These are phyloP conservation scores for Acipenser oxyrinchus DNA, from an alignment of 2,797 vertebrate genomes.

Conservation along the genomic window DNA sequence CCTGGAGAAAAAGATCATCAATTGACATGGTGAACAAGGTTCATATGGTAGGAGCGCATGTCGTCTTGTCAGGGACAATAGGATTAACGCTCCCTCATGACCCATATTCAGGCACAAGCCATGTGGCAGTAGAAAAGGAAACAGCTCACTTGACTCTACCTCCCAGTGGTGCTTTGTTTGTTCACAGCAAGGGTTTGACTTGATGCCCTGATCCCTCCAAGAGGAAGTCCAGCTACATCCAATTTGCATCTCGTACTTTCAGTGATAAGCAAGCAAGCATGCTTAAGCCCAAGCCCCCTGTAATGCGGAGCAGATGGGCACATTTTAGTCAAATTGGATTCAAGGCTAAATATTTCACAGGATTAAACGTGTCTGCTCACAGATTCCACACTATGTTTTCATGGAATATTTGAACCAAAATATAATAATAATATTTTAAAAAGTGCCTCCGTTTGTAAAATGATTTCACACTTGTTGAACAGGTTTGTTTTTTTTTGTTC, in stretches of 20 bases:
- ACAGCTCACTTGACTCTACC: conserved; percentile 54
- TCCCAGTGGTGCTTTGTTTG: conserved; percentile 70
- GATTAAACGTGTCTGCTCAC: no score
- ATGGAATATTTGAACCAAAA: no score
- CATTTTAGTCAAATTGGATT: conserved; percentile 70
- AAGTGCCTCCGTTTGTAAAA: no score
- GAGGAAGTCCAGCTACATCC: conserved; percentile 64
- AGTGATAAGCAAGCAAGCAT: conserved; percentile 57
- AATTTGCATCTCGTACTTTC: conserved; percentile 64
- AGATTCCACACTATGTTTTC: no score
- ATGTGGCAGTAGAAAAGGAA: conserved; percentile 79
- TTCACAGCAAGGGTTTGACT: conserved; percentile 74
- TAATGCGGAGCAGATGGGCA: conserved; percentile 76
- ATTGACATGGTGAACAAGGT: conserved; percentile 66
- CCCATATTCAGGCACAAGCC: conserved; percentile 67
- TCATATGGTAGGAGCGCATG: conserved; percentile 58
- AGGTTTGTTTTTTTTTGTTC: no score
- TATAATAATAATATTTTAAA: no score
- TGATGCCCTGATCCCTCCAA: conserved; percentile 60
- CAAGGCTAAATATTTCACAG: conserved; percentile 25
- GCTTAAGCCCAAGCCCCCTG: conserved; percentile 47
- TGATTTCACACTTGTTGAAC: no score
- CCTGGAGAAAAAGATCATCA: conserved; percentile 66
- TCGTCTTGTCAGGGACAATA: conserved; percentile 64
- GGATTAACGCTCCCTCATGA: conserved; percentile 70